A percentile compares a stretch with the other conserved stretches of the same genome.
phyloP scores from a whole-genome alignment of 2,888 invertebrate genomes.

The Serripes groenlandicus region DNA sequence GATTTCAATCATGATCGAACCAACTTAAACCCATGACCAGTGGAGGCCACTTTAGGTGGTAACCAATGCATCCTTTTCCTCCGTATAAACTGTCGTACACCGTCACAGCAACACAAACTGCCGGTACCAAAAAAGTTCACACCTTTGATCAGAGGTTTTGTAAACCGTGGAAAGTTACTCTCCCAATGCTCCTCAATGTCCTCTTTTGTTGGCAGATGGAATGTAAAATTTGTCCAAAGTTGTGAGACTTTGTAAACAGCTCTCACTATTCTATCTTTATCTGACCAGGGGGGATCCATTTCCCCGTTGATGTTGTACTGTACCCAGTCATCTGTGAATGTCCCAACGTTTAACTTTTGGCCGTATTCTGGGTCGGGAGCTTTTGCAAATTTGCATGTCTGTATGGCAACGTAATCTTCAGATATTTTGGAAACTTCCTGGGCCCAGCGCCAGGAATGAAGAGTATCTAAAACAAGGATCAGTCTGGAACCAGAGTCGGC shows the following conservation, averaged over 20 bases:
- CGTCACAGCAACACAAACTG: constrained; percentile 79
- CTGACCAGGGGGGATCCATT: constrained; percentile 75
- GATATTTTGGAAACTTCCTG: constrained; percentile 69
- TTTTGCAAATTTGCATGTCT: constrained; percentile 79
- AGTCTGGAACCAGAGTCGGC: constrained; percentile 79
- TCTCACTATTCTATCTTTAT: constrained; percentile 73
- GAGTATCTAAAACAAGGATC: constrained; percentile 84
- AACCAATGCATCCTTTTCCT: constrained; percentile 82
- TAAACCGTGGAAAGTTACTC: constrained; percentile 80
- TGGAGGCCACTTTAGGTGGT: constrained; percentile 84
- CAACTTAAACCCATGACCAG: constrained; percentile 85
- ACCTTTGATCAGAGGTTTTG: constrained; percentile 80
- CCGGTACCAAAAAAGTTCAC: constrained; percentile 79
- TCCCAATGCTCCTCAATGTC: constrained; percentile 85
- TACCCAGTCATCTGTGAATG: constrained; percentile 84
- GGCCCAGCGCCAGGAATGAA: constrained; percentile 83
- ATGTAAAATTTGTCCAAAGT: constrained; percentile 84
- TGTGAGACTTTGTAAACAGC: constrained; percentile 82
- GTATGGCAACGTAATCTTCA: constrained; percentile 81
- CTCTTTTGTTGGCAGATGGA: constrained; percentile 82
- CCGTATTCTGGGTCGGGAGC: constrained; percentile 73
- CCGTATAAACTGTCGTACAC: constrained; percentile 78
- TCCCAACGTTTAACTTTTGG: constrained; percentile 74
- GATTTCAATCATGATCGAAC: constrained; percentile 68
- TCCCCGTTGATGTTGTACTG: constrained; percentile 79